Evolutionary conservation across 2,113 vertebrate genomes (phyloP).

Genomic region (Oryzias javanicus): DNA sequence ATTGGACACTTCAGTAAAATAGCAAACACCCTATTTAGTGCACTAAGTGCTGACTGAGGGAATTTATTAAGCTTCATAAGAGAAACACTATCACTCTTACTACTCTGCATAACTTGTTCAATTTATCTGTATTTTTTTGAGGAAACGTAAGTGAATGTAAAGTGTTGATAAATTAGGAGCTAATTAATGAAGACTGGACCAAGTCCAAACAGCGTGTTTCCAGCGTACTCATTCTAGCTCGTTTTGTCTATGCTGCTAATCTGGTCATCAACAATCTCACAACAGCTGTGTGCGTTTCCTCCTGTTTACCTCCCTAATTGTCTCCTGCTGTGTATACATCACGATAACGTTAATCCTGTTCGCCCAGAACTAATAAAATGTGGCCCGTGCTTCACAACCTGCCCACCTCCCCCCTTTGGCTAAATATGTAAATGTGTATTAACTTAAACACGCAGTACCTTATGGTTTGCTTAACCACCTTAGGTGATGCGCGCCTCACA

Average conservation of each 20-base stretch:
- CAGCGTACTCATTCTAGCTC: constrained; percentile 25
- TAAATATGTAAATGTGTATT: constrained; percentile 19
- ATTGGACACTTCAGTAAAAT: no score
- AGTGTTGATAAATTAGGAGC: neutral
- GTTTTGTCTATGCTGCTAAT: constrained; percentile 26
- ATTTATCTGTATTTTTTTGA: no score
- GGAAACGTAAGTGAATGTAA: no score
- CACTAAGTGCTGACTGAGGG: no score
- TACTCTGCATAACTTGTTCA: no score
- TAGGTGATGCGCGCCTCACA: constrained; percentile 21
- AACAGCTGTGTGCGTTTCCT: constrained; percentile 77
- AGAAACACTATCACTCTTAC: no score
- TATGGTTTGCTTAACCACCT: constrained; percentile 30
- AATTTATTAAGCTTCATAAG: no score
- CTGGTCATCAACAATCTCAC: constrained; percentile 44
- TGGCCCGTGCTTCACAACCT: constrained; percentile 32
- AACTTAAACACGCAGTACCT: constrained; percentile 14
- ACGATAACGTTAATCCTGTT: constrained; percentile 46
- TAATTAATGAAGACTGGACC: constrained; percentile 49
- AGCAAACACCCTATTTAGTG: no score
- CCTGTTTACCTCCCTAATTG: constrained; percentile 71
- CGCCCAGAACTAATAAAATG: constrained; percentile 66
- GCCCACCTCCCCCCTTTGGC: constrained; percentile 25
- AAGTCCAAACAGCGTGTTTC: constrained; percentile 45
- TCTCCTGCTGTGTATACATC: constrained; percentile 59